A percentile compares a stretch with the other conserved stretches of the same genome.
Conservation (phyloP, 1,140 invertebrate species). For the Diprion similis region DNA sequence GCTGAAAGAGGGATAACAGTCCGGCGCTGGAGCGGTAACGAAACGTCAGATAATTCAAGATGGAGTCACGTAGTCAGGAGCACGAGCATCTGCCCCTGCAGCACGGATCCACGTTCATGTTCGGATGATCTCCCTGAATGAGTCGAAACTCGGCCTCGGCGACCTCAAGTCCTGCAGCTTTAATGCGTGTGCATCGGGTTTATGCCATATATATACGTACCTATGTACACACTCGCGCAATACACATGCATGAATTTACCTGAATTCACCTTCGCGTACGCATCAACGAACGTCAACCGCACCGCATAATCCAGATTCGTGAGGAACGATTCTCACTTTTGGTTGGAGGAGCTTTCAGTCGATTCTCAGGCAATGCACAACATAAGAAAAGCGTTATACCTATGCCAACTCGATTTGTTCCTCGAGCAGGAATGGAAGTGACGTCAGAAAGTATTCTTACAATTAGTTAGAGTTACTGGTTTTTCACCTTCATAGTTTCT, state of each 20-base stretch:
- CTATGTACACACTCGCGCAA: neutral
- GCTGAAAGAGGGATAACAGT: neutral
- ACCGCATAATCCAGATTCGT: neutral
- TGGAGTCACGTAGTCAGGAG: slow-evolving; percentile 57
- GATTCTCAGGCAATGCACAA: too few species aligned
- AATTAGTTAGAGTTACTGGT: too few species aligned
- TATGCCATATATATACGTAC: too few species aligned
- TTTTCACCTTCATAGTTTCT: too few species aligned
- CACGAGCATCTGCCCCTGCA: slow-evolving; percentile 20
- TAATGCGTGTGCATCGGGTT: neutral
- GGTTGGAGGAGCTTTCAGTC: too few species aligned
- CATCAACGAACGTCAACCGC: slow-evolving; percentile 15
- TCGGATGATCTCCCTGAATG: neutral
- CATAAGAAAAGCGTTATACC: too few species aligned
- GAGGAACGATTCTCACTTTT: too few species aligned
- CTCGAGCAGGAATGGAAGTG: too few species aligned
- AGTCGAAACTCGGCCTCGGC: neutral
- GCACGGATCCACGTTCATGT: slow-evolving; percentile 11
- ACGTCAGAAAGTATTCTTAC: too few species aligned
- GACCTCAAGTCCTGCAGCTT: too few species aligned
- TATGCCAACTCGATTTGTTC: too few species aligned
- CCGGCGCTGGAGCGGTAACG: slow-evolving; percentile 9
- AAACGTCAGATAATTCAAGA: slow-evolving; percentile 52
- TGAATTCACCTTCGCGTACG: slow-evolving; percentile 9
- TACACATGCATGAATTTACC: slow-evolving; percentile 3